Evolutionary conservation across 2,113 vertebrate species (phyloP), one percentile per base, ranked within the genome.

Genomic region (Pipra filicauda): DNA sequence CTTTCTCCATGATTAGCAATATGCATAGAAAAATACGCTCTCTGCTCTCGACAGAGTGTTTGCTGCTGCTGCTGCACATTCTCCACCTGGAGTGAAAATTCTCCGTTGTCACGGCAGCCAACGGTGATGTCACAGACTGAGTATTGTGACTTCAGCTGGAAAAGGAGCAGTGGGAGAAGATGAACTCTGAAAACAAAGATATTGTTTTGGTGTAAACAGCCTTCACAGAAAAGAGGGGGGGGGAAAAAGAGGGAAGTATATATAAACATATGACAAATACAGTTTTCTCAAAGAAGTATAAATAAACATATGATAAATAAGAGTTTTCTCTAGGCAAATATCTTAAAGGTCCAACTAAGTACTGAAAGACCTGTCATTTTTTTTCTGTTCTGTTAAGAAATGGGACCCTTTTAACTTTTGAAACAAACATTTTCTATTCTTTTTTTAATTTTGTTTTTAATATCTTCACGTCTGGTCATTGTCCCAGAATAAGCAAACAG

Each of bases 71-170:
- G 73, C 85, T 72, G 66, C 71, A 51, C 6, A 0, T 30, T 84
- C 75, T 89, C 91, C 90, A 96, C 82, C 90, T 90, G 90, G 93
- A 86, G 31, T 72, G 82, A 88, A 84, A 73, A 95, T 39, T 88
- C 81, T 70, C 55, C 3, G 61, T 86, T 90, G 69, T 62, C 79
- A 21, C 11, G 4, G 85, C 33, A 74, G 93, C 93, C 93, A 96
- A 26, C 2, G 4, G 31, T 92, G 95, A 93, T 64, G 76, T 91
- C 91, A 93, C 94, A 95, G 75, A 88, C 59, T 0, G 1, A 86
- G 78, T 65, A 93, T 61, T 67, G 93, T 91, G 79, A 88, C 86
- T 77, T 87, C 88, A 83, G 82, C 79, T 96, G 77, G 59, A 95
- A 76, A 88, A 94, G 69, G 44, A 86, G 88, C 61, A 95, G 85